Evolutionary conservation across 2,888 invertebrate genomes (phyloP).

Genomic region (Callinectes sapidus): DNA sequence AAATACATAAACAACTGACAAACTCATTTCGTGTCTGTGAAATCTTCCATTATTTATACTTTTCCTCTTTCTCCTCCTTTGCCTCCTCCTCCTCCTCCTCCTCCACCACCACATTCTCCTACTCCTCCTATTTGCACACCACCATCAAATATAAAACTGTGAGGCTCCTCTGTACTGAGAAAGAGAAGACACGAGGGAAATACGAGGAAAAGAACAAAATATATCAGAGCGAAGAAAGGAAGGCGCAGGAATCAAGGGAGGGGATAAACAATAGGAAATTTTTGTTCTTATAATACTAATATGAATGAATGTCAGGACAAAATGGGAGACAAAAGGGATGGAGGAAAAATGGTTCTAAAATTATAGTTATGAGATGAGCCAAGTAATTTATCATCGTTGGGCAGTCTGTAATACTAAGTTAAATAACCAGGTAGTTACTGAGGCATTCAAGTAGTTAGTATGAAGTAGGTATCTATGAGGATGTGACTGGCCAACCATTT

Average conservation of each 20-base stretch:
- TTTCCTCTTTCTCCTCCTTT: background rate
- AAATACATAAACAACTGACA: background rate
- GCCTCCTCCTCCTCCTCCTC: background rate
- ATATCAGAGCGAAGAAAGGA: background rate
- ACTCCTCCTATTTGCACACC: background rate
- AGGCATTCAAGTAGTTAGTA: too few species aligned
- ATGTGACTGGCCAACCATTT: too few species aligned
- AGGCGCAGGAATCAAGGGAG: background rate
- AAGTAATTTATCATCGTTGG: background rate
- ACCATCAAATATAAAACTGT: background rate
- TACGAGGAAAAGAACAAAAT: background rate
- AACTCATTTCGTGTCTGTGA: too few species aligned
- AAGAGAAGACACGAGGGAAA: background rate
- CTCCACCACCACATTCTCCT: background rate
- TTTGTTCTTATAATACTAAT: background rate
- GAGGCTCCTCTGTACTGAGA: background rate
- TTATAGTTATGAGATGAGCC: background rate
- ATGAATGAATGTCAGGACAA: background rate
- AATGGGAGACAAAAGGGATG: background rate
- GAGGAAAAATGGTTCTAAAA: background rate
- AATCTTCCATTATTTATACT: background rate
- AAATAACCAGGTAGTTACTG: background rate
- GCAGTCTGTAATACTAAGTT: background rate
- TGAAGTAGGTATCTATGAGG: too few species aligned
- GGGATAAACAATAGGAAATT: background rate